phyloP scores from a whole-genome alignment of 2,113 vertebrate species.

The Alaudala cheleensis region DNA sequence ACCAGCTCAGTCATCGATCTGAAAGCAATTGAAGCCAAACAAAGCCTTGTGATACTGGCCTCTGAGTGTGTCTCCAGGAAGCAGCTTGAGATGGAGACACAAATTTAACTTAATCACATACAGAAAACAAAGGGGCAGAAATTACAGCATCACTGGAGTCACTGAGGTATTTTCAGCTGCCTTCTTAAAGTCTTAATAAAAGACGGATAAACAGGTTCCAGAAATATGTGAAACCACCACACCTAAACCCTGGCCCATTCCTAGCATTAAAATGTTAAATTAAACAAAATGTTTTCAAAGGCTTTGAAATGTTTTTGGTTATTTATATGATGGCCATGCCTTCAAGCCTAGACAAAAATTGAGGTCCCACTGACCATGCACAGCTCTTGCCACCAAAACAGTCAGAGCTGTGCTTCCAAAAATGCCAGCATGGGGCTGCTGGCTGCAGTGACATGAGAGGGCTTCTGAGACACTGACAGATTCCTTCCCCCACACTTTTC shows the following conservation, averaged over 20 bases:
- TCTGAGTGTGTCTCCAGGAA: not conserved
- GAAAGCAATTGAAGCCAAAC: not conserved
- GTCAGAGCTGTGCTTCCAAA: not conserved
- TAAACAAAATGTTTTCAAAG: not conserved
- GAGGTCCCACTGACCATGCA: not conserved
- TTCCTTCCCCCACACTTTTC: fast-evolving
- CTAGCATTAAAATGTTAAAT: constrained; percentile 51
- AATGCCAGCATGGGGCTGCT: not conserved
- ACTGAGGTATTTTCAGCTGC: constrained; percentile 39
- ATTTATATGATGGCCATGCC: not conserved
- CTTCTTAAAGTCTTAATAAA: constrained; percentile 56
- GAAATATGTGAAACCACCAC: constrained; percentile 66
- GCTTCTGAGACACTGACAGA: not conserved
- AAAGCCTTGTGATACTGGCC: not conserved
- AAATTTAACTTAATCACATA: constrained; percentile 21
- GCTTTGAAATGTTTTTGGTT: constrained; percentile 25
- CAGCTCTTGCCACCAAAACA: not conserved
- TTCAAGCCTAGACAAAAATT: not conserved
- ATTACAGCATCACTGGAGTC: constrained; percentile 30
- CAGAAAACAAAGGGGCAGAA: constrained; percentile 50
- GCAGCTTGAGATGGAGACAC: constrained; percentile 5
- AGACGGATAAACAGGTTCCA: constrained; percentile 64
- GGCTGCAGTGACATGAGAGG: not conserved
- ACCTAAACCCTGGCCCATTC: constrained; percentile 45
- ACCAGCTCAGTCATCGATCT: not conserved